A percentile compares a stretch with the other conserved stretches of the same genome.
These are phyloP conservation scores for Deilephila elpenor DNA, from an alignment of 2,888 invertebrate genomes.

Conservation along the genomic window DNA sequence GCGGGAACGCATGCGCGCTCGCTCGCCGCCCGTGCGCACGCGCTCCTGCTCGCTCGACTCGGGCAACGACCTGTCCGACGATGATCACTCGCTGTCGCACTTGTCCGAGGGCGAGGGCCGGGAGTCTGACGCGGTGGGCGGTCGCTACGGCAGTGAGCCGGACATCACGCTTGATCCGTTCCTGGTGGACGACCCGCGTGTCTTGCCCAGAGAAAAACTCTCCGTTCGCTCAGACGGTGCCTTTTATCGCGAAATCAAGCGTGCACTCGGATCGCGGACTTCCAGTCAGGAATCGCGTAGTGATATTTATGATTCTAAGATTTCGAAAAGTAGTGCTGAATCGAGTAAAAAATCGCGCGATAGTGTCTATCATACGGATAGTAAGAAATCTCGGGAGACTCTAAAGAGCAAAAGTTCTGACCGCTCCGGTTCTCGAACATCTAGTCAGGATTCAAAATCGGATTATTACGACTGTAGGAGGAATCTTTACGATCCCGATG, in stretches of 20 bases:
- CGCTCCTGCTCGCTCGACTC: conserved; percentile 91
- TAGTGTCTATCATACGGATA: conserved; percentile 87
- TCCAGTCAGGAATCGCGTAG: conserved; percentile 89
- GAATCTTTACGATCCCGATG: conserved; percentile 74
- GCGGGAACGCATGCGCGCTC: conserved; percentile 62
- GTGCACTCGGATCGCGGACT: conserved; percentile 86
- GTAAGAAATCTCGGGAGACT: conserved; percentile 87
- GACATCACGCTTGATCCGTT: conserved; percentile 91
- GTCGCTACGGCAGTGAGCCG: conserved; percentile 87
- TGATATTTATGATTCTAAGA: conserved; percentile 88
- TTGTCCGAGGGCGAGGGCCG: conserved; percentile 80
- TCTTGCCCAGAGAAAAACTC: conserved; percentile 88
- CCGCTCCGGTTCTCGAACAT: conserved; percentile 86
- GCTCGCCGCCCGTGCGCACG: conserved; percentile 72
- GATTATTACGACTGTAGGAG: conserved; percentile 88
- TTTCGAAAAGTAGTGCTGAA: conserved; percentile 86
- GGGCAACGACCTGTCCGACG: conserved; percentile 90
- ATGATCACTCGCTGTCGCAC: conserved; percentile 86
- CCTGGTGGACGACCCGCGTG: conserved; percentile 90
- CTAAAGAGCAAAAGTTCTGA: conserved; percentile 86
- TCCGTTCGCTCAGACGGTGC: conserved; percentile 90
- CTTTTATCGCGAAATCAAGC: conserved; percentile 89
- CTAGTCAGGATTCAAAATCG: conserved; percentile 89
- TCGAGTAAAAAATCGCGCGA: conserved; percentile 87
- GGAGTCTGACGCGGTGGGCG: conserved; percentile 84